A percentile compares a stretch with the other conserved stretches of the same genome.
Evolutionary conservation across 1,140 invertebrate species (phyloP).

Genomic region (Lysiphlebus fabarum): DNA sequence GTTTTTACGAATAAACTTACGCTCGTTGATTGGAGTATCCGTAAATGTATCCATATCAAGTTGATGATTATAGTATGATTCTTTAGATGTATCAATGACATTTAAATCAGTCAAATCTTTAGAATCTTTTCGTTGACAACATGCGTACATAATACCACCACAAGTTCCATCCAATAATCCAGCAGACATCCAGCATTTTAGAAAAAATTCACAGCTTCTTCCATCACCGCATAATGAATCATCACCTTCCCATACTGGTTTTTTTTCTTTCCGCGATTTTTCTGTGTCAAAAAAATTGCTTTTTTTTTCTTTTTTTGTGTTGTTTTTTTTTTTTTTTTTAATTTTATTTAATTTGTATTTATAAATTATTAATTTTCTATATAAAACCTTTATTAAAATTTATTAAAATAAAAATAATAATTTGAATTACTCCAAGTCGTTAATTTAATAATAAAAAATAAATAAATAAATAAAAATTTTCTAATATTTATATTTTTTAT

Average conservation of each 20-base stretch:
- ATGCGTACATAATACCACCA: slow-evolving; percentile 79
- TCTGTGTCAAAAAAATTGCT: slow-evolving; percentile 43
- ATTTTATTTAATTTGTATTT: background rate
- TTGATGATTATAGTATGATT: slow-evolving; percentile 57
- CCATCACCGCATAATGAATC: slow-evolving; percentile 65
- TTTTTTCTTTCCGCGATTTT: slow-evolving; percentile 52
- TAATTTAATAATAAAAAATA: slow-evolving; percentile 12
- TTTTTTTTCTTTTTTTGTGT: slow-evolving; percentile 23
- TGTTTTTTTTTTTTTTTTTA: background rate
- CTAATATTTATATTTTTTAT: background rate
- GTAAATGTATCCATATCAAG: slow-evolving; percentile 56
- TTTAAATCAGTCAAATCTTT: slow-evolving; percentile 59
- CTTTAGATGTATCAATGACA: slow-evolving; percentile 62
- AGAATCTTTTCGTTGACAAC: slow-evolving; percentile 74
- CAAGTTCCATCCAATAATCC: slow-evolving; percentile 84
- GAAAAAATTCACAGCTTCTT: slow-evolving; percentile 87
- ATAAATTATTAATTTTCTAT: background rate
- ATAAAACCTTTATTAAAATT: background rate
- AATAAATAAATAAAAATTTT: background rate
- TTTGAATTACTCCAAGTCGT: slow-evolving; percentile 24
- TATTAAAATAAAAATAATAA: background rate
- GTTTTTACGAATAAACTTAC: slow-evolving; percentile 47
- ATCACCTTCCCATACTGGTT: slow-evolving; percentile 53
- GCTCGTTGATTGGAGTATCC: slow-evolving; percentile 53
- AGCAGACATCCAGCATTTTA: slow-evolving; percentile 87